Evolutionary conservation across 2,888 invertebrate genomes (phyloP).

Genomic region (Pseudococcus longispinus): DNA sequence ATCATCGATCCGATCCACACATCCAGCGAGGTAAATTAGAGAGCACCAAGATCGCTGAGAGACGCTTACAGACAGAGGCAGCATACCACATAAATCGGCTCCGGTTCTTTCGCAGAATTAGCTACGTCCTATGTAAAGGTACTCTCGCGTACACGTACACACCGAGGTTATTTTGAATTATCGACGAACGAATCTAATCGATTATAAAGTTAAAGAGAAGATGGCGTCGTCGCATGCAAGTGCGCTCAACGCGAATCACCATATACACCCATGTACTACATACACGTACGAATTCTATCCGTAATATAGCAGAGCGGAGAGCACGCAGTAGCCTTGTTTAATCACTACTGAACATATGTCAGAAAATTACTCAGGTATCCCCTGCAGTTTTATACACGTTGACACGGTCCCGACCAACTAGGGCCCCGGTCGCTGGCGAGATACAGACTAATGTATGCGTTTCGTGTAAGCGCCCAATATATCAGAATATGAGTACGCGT

Average conservation of each 20-base stretch:
- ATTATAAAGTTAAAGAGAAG: conserved; percentile 21
- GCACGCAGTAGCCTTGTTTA: conserved; percentile 55
- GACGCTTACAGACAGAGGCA: background rate
- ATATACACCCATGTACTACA: background rate
- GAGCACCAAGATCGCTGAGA: background rate
- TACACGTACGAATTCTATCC: background rate
- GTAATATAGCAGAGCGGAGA: background rate
- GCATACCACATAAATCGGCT: conserved; percentile 21
- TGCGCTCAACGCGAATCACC: background rate
- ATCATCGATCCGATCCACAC: background rate
- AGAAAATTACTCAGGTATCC: conserved; percentile 54
- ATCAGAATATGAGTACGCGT: conserved; percentile 48
- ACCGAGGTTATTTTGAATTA: conserved; percentile 21
- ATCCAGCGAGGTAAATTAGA: background rate
- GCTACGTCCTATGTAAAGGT: too few relatives aligned
- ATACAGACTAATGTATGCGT: conserved; percentile 54
- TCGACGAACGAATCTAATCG: conserved; percentile 19
- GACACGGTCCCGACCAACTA: conserved; percentile 17
- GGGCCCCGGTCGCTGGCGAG: background rate
- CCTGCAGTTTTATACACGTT: conserved; percentile 50
- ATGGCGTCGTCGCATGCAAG: conserved; percentile 50
- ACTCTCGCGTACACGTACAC: background rate
- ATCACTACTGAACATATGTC: conserved; percentile 53
- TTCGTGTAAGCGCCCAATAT: conserved; percentile 55
- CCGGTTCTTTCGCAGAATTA: background rate